A percentile compares a stretch with the other conserved stretches of the same genome.
phyloP scores from a whole-genome alignment of 2,113 vertebrate species.

The Neogale vison region DNA sequence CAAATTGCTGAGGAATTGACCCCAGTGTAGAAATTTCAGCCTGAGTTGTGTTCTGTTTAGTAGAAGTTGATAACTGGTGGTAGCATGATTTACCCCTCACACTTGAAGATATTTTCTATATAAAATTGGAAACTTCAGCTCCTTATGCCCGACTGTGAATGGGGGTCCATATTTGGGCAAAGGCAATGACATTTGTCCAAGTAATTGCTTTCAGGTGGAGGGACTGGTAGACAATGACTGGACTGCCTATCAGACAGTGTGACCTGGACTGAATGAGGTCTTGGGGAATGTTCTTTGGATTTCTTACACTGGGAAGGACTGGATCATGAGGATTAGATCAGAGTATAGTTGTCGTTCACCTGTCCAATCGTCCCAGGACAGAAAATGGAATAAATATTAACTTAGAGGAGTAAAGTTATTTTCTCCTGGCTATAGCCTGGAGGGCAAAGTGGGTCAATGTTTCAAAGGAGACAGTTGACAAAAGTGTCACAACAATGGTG shows the following conservation, averaged over 20 bases:
- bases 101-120: neutral
- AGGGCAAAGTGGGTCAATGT: neutral
- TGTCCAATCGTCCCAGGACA: neutral
- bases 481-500: neutral
- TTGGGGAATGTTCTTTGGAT: neutral
- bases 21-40: neutral
- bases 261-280: neutral
- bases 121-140: neutral
- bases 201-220: neutral
- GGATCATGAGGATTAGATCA: neutral
- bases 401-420: neutral
- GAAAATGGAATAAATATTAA: neutral
- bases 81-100: neutral
- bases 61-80: neutral
- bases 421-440: neutral
- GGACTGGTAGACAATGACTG: neutral
- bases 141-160: neutral
- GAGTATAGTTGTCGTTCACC: neutral
- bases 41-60: neutral
- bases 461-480: neutral
- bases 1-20: neutral
- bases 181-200: neutral
- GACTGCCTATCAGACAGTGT: neutral
- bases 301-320: neutral
- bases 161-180: neutral